Conservation (phyloP, 2,113 vertebrate genomes). For the Xyliphius kryptos region DNA sequence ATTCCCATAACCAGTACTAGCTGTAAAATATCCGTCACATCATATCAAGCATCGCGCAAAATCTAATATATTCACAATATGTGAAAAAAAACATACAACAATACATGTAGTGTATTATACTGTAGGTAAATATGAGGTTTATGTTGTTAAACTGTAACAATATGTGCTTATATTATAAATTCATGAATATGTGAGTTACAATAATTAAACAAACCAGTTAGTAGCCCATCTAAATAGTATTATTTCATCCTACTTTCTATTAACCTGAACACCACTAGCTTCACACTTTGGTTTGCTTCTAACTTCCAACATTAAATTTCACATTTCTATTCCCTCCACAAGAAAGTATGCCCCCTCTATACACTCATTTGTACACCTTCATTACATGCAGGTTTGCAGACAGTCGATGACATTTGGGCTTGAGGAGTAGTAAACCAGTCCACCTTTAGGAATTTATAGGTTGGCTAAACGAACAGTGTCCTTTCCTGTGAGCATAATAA, state of each 20-base stretch:
- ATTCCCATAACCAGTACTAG: no score
- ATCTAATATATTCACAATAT: conserved; percentile 4
- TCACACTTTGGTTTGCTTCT: conserved; percentile 6
- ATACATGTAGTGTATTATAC: no score
- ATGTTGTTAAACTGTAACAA: conserved; percentile 17
- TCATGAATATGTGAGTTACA: no score
- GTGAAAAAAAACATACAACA: neutral
- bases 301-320: conserved; percentile 12
- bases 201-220: conserved; percentile 6
- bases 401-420: neutral
- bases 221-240: no score
- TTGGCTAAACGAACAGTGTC: conserved; percentile 47
- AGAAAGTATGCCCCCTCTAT: neutral
- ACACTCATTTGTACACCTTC: neutral
- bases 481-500: conserved; percentile 24
- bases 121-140: conserved; percentile 26
- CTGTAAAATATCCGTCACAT: conserved; percentile 3
- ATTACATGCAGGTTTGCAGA: neutral
- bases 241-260: no score
- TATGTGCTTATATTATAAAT: conserved; percentile 20
- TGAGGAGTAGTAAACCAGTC: no score
- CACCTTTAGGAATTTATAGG: conserved; percentile 40
- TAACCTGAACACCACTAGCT: no score
- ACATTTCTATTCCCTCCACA: neutral
- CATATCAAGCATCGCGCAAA: conserved; percentile 24